Percentiles rank a stretch among this genome's conserved stretches.
Evolutionary conservation across 2,797 vertebrate genomes (phyloP).

Genomic region (Neostethus bicornis): DNA sequence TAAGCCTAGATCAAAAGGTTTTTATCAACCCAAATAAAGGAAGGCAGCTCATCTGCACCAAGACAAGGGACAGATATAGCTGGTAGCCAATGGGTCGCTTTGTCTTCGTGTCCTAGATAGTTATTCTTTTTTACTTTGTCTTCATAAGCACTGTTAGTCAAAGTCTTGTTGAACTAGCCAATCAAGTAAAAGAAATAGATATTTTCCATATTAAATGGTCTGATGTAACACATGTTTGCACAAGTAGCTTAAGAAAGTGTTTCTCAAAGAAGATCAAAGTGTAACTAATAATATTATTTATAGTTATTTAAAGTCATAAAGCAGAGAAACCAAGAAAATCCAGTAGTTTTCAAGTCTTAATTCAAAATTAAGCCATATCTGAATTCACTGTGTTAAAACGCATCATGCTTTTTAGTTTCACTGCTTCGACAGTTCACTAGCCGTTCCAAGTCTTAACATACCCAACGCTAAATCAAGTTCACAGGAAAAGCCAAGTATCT

Average conservation of each 20-base stretch:
- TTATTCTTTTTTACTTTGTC: constrained; percentile 13
- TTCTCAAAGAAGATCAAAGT: not conserved
- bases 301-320: constrained; percentile 3
- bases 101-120: constrained; percentile 12
- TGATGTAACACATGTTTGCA: not conserved
- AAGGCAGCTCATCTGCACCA: constrained; percentile 29
- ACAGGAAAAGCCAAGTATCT: constrained; percentile 27
- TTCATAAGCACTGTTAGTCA: constrained; percentile 14
- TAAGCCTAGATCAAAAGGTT: constrained; percentile 61
- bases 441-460: constrained; percentile 15
- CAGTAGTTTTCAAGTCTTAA: too few relatives aligned
- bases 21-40: constrained; percentile 53
- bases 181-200: too few relatives aligned
- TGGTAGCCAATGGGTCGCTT: constrained; percentile 23
- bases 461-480: constrained; percentile 49
- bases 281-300: constrained; percentile 6
- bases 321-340: constrained; percentile 12
- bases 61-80: constrained; percentile 20
- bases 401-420: constrained; percentile 7
- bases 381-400: not conserved
- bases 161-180: not conserved
- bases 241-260: constrained; percentile 1
- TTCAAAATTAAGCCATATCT: too few relatives aligned
- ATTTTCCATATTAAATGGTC: too few relatives aligned
- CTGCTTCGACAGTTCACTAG: constrained; percentile 10